Percentiles rank a stretch among this genome's conserved stretches.
Conservation (phyloP, 2,888 invertebrate species). For the Eupithecia inturbata region DNA sequence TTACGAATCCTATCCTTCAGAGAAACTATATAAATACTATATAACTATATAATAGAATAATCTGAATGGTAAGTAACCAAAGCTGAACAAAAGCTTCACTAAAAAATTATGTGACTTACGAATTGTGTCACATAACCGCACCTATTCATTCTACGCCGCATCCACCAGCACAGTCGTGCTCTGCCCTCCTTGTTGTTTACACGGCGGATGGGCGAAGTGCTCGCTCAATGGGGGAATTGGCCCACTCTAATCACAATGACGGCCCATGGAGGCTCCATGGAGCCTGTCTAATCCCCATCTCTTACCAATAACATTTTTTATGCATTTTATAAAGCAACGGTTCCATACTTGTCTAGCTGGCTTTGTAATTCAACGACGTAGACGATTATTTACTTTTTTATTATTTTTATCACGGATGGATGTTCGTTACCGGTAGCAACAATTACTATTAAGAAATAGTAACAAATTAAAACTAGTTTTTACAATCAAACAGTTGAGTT, state of each 20-base stretch:
- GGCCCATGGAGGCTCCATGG: constrained; percentile 53
- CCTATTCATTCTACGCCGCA: constrained; percentile 43
- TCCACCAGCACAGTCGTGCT: constrained; percentile 48
- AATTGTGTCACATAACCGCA: not conserved
- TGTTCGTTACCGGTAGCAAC: too few species aligned
- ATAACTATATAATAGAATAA: too few species aligned
- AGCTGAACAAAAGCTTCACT: too few species aligned
- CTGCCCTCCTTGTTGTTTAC: constrained; percentile 67
- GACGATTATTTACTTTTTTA: not conserved
- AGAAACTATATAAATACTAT: too few species aligned
- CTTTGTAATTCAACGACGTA: not conserved
- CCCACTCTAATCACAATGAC: constrained; percentile 76
- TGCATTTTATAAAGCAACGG: constrained; percentile 44
- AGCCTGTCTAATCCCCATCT: constrained; percentile 43
- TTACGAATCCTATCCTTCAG: too few species aligned
- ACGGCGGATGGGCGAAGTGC: constrained; percentile 74
- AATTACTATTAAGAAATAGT: too few species aligned
- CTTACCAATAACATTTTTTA: constrained; percentile 58
- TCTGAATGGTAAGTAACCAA: too few species aligned
- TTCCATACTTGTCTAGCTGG: constrained; percentile 5
- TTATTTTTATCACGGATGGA: too few species aligned
- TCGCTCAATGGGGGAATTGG: constrained; percentile 80
- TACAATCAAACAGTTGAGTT: too few species aligned
- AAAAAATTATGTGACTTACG: not conserved
- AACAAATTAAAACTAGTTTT: too few species aligned